These are phyloP conservation scores for Philonicus albiceps DNA, from an alignment of 2,888 invertebrate genomes.

Conservation along the genomic window DNA sequence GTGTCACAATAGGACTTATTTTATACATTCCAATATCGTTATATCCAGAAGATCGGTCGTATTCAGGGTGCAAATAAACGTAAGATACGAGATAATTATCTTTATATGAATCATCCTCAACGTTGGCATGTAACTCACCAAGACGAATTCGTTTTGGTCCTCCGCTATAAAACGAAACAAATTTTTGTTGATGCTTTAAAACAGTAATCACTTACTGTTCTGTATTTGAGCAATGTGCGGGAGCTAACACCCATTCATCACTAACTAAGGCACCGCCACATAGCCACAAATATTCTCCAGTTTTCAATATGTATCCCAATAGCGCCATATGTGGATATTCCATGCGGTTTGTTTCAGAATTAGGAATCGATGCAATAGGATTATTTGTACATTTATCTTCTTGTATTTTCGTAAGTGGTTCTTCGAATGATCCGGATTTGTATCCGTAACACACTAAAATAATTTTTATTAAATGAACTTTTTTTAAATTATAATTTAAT, in stretches of 20 bases:
- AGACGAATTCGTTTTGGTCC: neutral
- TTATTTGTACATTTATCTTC: neutral
- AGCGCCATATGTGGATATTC: constrained; percentile 57
- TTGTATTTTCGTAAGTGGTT: neutral
- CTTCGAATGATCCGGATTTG: neutral
- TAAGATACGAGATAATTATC: neutral
- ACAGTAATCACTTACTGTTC: neutral
- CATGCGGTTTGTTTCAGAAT: neutral
- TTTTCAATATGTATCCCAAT: constrained; percentile 49
- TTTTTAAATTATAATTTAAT: neutral
- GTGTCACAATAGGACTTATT: constrained; percentile 55
- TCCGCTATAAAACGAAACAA: neutral
- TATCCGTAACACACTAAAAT: neutral
- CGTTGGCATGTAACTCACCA: neutral
- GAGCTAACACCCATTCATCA: constrained; percentile 65
- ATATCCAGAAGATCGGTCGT: neutral
- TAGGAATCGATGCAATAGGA: neutral
- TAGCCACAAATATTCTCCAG: constrained; percentile 52
- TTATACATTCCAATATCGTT: neutral
- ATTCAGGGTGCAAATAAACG: neutral
- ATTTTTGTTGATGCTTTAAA: neutral
- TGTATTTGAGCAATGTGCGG: constrained; percentile 66
- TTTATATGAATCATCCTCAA: neutral
- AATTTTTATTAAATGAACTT: neutral
- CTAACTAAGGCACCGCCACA: constrained; percentile 69